Base-by-base conservation (phyloP, 2,797 vertebrate genomes). In the Mormyrus proboscirostris region DNA sequence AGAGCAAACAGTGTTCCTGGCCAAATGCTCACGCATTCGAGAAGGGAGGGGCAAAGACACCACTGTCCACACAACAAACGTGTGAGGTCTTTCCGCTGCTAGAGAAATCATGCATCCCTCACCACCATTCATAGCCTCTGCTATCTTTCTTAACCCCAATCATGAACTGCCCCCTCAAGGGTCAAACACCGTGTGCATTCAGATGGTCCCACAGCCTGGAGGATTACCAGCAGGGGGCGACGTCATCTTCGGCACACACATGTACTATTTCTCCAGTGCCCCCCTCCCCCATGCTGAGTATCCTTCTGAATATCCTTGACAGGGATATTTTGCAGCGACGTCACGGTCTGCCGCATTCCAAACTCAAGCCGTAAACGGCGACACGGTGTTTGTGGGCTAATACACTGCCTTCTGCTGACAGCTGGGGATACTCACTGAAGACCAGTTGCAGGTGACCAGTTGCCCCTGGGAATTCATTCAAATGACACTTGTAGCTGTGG, bases 341-440 rank as follows among this genome's bases (percentile, higher is more conserved):
- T 41, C 9, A 12, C 16, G 50, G 25, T 25, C 83, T 14, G 51
- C 22, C 16, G 33, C 14, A 86, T 57, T n/a, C 4, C 53, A 29
- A n/a, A 1, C 14, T 9, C 51, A 87, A 14, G 82, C 19, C 7
- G 2, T n/a, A 44, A 50, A 49, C 47, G 51, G 22, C 14, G 38
- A 76, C 9, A 90, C 65, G 25, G 79, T 50, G 85, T 88, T 89
- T 22, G 55, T 59, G n/a, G 41, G 14, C 47, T 49, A 59, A 53
- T 14, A 16, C 47, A 5, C 4, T 49, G 51, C 53, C 88, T 49
- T 89, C 79, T 44, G 55, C n/a, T 89, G 88, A 89, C 88, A 65
- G 88, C 76, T 85, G 16, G 22, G 38, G 25, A n/a, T 10, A 51
- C 16, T 53, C 29, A 33, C 33, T 85, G 55, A 41, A 51, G 49